Base-by-base conservation (phyloP, 2,888 invertebrate species). In the Agriopis marginaria region DNA sequence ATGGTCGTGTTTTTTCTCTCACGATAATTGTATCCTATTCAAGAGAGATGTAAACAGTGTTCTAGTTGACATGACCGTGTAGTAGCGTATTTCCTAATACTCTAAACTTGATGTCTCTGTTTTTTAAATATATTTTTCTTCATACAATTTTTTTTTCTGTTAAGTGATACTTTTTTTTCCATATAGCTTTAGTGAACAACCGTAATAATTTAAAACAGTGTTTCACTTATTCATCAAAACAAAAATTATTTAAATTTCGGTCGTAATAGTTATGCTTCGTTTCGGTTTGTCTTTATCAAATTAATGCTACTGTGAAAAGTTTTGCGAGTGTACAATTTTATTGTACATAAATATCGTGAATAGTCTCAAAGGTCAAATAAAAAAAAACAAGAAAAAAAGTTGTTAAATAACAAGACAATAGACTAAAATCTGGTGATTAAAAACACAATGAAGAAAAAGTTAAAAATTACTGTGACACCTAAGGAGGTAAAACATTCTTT, bases 361-460 rank as follows among this genome's bases (percentile, higher is more conserved):
- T 5, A 32, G 3, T 32, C 32, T 32, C 32, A 32, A 3, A 32
- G 32, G 32, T 32, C 32, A 32, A n/a, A n/a, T n/a, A n/a, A n/a
- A n/a, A n/a, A n/a, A n/a, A n/a, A n/a, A n/a, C n/a, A n/a, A n/a
- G n/a, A n/a, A n/a, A n/a, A n/a, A n/a, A n/a, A n/a, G n/a, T n/a
- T 47, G 45, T 54, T 32, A 32, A 51, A 51, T 11, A 23, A 51
- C 12, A 10, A 42, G 17, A 42, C 10, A 17, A 17, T 12, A 39
- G 7, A 2, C 3, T 6, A 40, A 40, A 17, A 1, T 14, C 6
- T 56, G 3, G 55, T 42, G 42, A 45, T 8, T 51, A 23, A 66
- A 5, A 49, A 49, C 0, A 65, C 12, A 3, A 83, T 83, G 82
- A 81, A 77, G 67, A 83, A 78, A 71, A 83, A 83, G 70, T 68